Percentiles rank a stretch among this genome's conserved stretches.
Conservation (phyloP, 2,888 invertebrate genomes). For the Sarcophaga caerulescens region DNA sequence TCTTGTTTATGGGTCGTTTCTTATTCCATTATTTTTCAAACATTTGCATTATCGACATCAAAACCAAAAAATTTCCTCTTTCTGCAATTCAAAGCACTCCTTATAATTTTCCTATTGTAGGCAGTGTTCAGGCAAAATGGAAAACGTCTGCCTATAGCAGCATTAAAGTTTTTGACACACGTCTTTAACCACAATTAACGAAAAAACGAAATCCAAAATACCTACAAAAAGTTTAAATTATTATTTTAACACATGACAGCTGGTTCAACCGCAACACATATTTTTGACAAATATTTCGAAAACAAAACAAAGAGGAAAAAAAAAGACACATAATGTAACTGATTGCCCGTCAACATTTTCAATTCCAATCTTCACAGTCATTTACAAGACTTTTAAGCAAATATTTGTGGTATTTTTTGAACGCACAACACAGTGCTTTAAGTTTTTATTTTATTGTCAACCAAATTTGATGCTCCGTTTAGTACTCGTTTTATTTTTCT, state of each 20-base stretch:
- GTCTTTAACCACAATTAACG: conserved; percentile 38
- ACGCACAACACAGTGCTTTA: not conserved
- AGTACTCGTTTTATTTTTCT: not conserved
- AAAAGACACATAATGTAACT: conserved; percentile 31
- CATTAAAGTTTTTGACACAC: conserved; percentile 65
- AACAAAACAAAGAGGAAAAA: not conserved
- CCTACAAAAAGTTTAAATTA: conserved; percentile 34
- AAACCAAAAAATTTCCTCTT: not conserved
- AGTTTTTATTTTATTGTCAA: not conserved
- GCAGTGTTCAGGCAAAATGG: conserved; percentile 20
- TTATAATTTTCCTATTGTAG: not conserved
- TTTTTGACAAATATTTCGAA: conserved; percentile 10
- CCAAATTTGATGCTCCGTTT: conserved; percentile 16
- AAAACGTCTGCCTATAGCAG: conserved; percentile 39
- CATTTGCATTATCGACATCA: too few relatives aligned
- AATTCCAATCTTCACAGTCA: conserved; percentile 9
- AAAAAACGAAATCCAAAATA: not conserved
- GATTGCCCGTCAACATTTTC: conserved; percentile 30
- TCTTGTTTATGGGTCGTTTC: too few relatives aligned
- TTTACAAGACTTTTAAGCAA: conserved; percentile 17
- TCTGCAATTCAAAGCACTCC: not conserved
- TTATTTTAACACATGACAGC: conserved; percentile 4
- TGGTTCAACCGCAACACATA: not conserved
- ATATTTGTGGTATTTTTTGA: conserved; percentile 3
- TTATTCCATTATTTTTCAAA: too few relatives aligned